Conservation (phyloP, 2,113 vertebrate genomes). For the Naja naja region DNA sequence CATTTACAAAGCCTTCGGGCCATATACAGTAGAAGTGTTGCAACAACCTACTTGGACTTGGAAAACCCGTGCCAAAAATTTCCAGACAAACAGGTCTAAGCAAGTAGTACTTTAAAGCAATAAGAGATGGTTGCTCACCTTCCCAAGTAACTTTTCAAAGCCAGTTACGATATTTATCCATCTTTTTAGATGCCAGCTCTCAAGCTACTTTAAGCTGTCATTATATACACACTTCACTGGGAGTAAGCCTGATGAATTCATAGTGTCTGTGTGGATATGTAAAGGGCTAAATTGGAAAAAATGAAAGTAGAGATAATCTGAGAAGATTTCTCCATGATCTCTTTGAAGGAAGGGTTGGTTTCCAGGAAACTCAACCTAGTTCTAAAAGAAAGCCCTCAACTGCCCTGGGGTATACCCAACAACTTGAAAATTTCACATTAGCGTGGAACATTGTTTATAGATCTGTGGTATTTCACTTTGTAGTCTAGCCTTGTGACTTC, state of each 20-base stretch:
- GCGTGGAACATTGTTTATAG: slow-evolving; percentile 65
- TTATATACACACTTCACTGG: not conserved
- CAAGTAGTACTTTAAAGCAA: not conserved
- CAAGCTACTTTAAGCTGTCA: not conserved
- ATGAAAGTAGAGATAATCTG: not conserved
- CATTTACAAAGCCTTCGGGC: slow-evolving; percentile 31
- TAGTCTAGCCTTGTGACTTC: slow-evolving; percentile 63
- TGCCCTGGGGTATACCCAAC: not conserved
- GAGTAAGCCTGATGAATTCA: not conserved
- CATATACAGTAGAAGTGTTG: slow-evolving; percentile 41
- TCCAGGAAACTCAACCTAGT: not conserved
- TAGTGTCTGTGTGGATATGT: not conserved
- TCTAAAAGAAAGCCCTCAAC: not conserved
- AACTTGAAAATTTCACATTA: slow-evolving; percentile 69
- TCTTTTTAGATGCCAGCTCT: not conserved
- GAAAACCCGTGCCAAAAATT: not conserved
- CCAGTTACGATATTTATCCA: not conserved
- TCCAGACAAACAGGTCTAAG: slow-evolving; percentile 18
- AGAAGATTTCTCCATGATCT: not conserved
- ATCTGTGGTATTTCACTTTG: slow-evolving; percentile 76
- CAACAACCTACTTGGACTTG: slow-evolving; percentile 42
- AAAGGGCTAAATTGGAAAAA: not conserved
- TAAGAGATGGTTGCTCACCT: not conserved
- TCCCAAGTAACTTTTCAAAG: not conserved
- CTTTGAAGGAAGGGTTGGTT: not conserved